Evolutionary conservation across 2,113 vertebrate genomes (phyloP).

Genomic region (Plecturocebus donacophilus): DNA sequence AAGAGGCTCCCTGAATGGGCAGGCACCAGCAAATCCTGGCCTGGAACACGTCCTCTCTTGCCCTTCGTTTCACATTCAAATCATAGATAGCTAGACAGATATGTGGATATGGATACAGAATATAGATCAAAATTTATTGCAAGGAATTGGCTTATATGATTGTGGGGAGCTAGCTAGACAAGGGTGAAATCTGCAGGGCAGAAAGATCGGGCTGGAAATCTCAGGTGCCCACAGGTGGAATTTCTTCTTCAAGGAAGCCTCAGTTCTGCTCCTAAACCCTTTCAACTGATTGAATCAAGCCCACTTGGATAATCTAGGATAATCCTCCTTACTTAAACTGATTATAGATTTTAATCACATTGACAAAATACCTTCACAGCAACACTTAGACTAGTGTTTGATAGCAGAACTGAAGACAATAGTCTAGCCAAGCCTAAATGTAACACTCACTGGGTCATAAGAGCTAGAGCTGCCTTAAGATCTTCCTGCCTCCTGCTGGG

Average conservation of each 20-base stretch:
- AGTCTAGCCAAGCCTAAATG: no score
- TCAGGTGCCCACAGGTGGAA: neutral
- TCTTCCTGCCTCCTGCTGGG: neutral
- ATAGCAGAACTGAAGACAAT: neutral
- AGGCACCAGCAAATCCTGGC: neutral
- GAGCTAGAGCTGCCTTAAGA: neutral
- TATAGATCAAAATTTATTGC: neutral
- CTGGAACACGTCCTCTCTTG: neutral
- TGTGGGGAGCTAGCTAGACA: neutral
- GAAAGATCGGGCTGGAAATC: neutral
- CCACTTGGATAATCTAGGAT: neutral
- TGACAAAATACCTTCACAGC: neutral
- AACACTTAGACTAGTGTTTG: neutral
- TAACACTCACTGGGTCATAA: neutral
- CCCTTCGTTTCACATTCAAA: neutral
- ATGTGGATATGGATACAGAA: neutral
- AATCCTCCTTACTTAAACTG: neutral
- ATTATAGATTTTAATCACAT: neutral
- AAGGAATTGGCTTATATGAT: neutral
- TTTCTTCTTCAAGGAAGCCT: neutral
- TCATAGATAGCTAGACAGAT: neutral
- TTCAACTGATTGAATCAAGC: neutral
- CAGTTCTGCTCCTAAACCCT: neutral
- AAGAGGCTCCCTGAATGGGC: neutral
- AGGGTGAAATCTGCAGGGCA: neutral